phyloP scores from a whole-genome alignment of 1,140 invertebrate genomes.

The Lasioglossum baleicum region DNA sequence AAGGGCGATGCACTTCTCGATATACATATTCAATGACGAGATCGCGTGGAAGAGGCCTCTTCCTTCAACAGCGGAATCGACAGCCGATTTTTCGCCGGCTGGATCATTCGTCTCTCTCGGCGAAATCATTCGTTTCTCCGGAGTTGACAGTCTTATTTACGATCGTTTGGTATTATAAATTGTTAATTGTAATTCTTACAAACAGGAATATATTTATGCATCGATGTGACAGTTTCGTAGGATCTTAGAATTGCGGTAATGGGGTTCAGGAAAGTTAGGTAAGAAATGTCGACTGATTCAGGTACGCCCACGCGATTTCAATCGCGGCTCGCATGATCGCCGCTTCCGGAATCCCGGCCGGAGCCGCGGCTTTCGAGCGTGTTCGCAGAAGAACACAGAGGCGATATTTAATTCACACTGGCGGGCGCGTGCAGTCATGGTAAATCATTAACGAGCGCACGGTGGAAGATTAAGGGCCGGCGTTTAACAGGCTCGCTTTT shows the following conservation, averaged over 20 bases:
- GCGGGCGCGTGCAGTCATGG: slow-evolving; percentile 5
- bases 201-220: no score
- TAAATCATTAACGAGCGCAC: slow-evolving; percentile 8
- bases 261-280: no score
- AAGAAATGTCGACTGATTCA: background rate
- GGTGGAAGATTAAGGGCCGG: background rate
- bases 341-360: background rate
- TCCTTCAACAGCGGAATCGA: background rate
- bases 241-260: no score
- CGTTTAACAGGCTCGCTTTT: background rate
- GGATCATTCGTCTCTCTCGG: background rate
- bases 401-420: background rate
- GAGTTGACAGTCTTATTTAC: background rate
- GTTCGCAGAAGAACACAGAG: background rate
- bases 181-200: no score
- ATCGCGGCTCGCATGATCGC: slow-evolving; percentile 40
- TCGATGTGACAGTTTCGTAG: no score
- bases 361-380: background rate
- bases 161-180: no score
- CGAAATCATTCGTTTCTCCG: no score
- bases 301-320: background rate
- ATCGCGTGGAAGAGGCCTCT: slow-evolving; percentile 5
- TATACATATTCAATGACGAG: slow-evolving; percentile 73
- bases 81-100: background rate
- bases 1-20: slow-evolving; percentile 75